Evolutionary conservation across 2,113 vertebrate genomes (phyloP), one percentile per base, ranked within the genome.

Genomic region (Chitala chitala): DNA sequence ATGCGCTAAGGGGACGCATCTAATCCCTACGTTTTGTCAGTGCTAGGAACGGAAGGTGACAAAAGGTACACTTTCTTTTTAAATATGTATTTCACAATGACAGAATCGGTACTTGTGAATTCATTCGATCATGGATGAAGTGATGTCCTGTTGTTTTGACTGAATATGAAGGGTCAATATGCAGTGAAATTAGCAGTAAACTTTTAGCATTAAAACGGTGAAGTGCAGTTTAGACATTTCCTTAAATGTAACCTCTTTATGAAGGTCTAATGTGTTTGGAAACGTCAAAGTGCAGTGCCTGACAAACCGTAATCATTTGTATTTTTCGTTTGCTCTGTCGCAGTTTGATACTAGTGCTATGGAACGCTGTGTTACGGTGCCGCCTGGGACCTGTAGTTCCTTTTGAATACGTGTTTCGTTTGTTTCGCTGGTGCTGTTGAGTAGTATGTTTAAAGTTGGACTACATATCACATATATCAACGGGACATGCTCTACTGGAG

Each of bases 341-440:
- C 56, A 61, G 55, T 71, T 75, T 71, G 66, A 12, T 26, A 15
- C 8, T 4, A n/a, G 17, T 73, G 26, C 36, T 31, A 2, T 61
- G 15, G 24, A 29, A 8, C 42, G 66, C 20, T 24, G 24, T 42
- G n/a, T 8, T 13, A 5, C 17, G 40, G 29, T 31, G 42, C 20
- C 3, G 4, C 51, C 1, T 75, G 74, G 74, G 55, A 29, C 4
- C 61, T 75, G 74, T 75, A 75, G 74, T 75, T 70, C 4, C n/a
- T 61, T 61, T 3, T 15, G 10, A 12, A 42, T 20, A 20, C 12
- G 22, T 5, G 4, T 8, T 46, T 22, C 5, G 56, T 61, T 69
- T 9, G 5, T 40, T 46, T n/a, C 3, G 9, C 2, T 17, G n/a
- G n/a, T 29, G 55, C 12, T 51, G 48, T 3, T 48, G 42, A 46